Evolutionary conservation across 2,888 invertebrate genomes (phyloP).

Genomic region (Synergus laeviventris): DNA sequence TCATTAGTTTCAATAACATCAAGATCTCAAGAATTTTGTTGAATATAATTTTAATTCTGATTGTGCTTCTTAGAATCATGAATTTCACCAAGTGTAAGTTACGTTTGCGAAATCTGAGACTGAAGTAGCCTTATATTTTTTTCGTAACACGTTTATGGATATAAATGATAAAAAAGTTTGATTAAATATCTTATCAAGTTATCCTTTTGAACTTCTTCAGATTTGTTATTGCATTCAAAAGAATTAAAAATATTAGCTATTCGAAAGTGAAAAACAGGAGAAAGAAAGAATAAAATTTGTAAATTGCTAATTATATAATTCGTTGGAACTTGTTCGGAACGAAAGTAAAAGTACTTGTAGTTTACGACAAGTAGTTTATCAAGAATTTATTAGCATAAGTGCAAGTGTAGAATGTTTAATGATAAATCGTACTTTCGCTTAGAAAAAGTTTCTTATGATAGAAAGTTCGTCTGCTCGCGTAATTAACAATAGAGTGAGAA

Average conservation of each 20-base stretch:
- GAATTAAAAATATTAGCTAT: background rate
- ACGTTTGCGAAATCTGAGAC: slow-evolving; percentile 35
- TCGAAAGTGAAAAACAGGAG: background rate
- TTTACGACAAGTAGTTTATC: slow-evolving; percentile 14
- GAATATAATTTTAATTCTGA: slow-evolving; percentile 6
- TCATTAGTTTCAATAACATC: background rate
- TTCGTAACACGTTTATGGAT: background rate
- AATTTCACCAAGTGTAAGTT: slow-evolving; percentile 2
- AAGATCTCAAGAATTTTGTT: background rate
- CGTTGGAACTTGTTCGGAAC: slow-evolving; percentile 5
- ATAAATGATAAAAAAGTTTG: background rate
- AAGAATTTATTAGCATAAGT: slow-evolving; percentile 16
- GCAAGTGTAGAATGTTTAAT: background rate
- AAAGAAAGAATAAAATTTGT: background rate
- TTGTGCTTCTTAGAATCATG: background rate
- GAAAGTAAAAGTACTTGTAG: slow-evolving; percentile 27
- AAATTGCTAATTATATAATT: slow-evolving; percentile 12
- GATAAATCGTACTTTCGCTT: slow-evolving; percentile 29
- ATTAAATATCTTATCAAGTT: background rate
- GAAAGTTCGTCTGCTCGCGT: slow-evolving; percentile 15
- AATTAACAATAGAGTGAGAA: background rate
- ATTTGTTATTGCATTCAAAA: background rate
- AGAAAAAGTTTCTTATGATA: slow-evolving; percentile 17
- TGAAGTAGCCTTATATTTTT: slow-evolving; percentile 14
- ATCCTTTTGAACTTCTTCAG: background rate